These are phyloP conservation scores for Beaufortia kweichowensis DNA, from an alignment of 2,113 vertebrate species.

Conservation along the genomic window DNA sequence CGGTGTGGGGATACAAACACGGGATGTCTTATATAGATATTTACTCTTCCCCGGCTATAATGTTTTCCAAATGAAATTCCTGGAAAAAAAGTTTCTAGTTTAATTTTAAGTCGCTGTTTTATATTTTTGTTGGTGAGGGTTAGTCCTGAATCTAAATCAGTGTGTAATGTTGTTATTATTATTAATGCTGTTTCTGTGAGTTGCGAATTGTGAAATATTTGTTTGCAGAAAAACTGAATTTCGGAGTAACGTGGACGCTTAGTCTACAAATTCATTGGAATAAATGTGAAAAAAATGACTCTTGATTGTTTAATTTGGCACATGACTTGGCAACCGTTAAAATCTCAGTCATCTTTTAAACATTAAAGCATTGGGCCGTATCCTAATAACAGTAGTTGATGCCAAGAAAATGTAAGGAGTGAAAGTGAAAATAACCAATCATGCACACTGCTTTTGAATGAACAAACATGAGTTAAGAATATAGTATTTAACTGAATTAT, in stretches of 20 bases:
- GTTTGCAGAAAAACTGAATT: no score
- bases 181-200: neutral
- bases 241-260: no score
- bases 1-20: neutral
- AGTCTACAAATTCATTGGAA: neutral
- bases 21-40: neutral
- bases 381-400: no score
- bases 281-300: neutral
- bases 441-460: no score
- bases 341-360: no score
- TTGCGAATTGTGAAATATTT: no score
- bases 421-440: no score
- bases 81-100: neutral
- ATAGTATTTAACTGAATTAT: no score
- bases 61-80: conserved; percentile 1
- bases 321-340: no score
- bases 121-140: neutral
- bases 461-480: no score
- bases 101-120: neutral
- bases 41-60: neutral
- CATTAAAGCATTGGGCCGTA: no score
- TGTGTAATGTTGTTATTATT: neutral
- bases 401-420: no score
- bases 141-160: neutral
- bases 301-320: neutral